These are phyloP conservation scores for Phalacrocorax aristotelis DNA, from an alignment of 2,113 vertebrate species.

Conservation along the genomic window DNA sequence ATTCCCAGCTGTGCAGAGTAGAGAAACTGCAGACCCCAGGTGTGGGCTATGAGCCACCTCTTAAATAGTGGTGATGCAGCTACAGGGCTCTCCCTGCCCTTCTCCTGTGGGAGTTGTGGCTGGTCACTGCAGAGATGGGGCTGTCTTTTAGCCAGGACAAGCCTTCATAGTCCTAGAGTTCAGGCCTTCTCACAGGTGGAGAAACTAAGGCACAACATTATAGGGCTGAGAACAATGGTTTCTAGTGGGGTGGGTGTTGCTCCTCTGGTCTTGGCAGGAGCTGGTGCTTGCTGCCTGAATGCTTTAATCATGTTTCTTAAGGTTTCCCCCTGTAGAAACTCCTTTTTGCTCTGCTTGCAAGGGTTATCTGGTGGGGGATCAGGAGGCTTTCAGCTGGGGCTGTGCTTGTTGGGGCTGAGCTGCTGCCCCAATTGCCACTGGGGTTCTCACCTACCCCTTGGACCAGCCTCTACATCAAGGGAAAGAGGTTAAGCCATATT, in stretches of 20 bases:
- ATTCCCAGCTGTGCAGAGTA: background rate
- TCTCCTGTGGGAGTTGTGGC: background rate
- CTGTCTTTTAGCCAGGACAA: background rate
- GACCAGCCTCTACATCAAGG: background rate
- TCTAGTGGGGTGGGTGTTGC: too few relatives aligned
- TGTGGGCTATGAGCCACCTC: background rate
- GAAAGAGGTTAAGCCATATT: background rate
- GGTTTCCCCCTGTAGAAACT: background rate
- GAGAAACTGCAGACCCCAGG: background rate
- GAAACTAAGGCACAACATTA: background rate
- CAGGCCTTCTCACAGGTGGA: background rate
- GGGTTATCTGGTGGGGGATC: background rate
- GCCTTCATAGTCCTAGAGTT: fast-evolving
- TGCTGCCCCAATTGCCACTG: background rate
- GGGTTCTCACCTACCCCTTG: background rate
- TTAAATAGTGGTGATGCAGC: background rate
- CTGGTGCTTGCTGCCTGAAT: background rate
- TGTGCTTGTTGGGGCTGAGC: background rate
- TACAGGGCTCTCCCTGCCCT: background rate
- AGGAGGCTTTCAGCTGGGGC: background rate
- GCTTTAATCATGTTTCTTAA: background rate
- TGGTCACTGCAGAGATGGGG: fast-evolving
- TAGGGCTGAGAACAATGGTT: background rate
- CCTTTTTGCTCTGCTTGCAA: background rate
- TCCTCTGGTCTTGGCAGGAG: background rate